Evolutionary conservation across 2,797 vertebrate genomes (phyloP).

Genomic region (Chelidonichthys spinosus): DNA sequence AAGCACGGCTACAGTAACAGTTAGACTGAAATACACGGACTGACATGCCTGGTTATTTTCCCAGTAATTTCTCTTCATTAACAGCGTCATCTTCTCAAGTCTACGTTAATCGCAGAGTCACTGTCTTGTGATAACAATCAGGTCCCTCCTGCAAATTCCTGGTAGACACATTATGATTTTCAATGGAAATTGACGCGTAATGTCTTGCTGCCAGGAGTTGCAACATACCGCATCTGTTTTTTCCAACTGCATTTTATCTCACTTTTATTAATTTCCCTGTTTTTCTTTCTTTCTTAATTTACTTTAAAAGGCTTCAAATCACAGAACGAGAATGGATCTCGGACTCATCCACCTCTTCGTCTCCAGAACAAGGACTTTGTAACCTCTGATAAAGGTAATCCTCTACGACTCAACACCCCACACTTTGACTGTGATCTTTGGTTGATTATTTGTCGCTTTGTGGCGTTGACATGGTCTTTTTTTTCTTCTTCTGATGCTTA

Average conservation of each 20-base stretch:
- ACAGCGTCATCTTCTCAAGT: background rate
- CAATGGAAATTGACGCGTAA: conserved; percentile 18
- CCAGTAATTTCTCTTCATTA: background rate
- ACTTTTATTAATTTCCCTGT: background rate
- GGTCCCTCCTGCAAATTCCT: background rate
- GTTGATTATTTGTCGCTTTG: background rate
- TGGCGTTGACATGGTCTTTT: background rate
- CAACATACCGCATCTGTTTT: background rate
- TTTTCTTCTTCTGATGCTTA: background rate
- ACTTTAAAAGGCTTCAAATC: background rate
- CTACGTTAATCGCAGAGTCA: conserved; percentile 15
- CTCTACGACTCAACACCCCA: background rate
- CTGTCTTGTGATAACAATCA: background rate
- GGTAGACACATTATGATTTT: background rate
- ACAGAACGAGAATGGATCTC: background rate
- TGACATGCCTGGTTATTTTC: background rate
- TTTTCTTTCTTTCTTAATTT: background rate
- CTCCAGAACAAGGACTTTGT: background rate
- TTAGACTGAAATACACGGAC: background rate
- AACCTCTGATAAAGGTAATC: background rate
- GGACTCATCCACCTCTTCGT: background rate
- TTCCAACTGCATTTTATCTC: background rate
- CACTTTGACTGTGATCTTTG: background rate
- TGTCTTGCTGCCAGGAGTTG: conserved; percentile 13
- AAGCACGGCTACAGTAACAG: background rate